Evolutionary conservation across 2,888 invertebrate genomes (phyloP), one percentile per base, ranked within the genome.

Genomic region (Spisula solida): DNA sequence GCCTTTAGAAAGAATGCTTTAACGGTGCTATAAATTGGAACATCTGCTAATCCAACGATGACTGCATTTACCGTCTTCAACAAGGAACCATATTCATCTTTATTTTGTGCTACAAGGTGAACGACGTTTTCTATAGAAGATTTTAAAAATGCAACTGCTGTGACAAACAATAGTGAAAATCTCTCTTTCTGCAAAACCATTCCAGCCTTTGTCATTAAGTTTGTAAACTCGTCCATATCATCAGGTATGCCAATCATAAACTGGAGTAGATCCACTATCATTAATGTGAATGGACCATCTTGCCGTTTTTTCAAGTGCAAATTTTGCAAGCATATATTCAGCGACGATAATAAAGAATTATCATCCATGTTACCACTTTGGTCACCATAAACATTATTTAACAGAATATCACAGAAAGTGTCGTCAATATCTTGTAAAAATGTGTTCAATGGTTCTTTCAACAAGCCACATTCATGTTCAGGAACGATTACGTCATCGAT

Each of bases 141-240:
- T 47, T 86, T 90, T 14, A 86, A 82, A 55, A 75, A 92, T 18
- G 89, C 85, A 70, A 86, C 78, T 70, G 90, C 86, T 79, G 82
- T 20, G 20, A 89, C 20, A 75, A 84, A 86, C 47, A 82, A 25
- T 70, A 90, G 34, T 4, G 85, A 81, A 81, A 82, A 79, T 6
- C 51, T 82, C 25, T 20, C 20, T 16, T 31, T 34, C n/a, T 70
- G 80, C 10, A 91, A 6, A 16, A 87, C 60, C 20, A 70, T 56
- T 8, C 88, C 88, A 56, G 78, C 80, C 2, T 18, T 47, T 5
- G 83, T 34, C 48, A 79, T 66, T n/a, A 48, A 47, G 41, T 84
- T 79, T 48, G 16, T 16, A n/a, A 29, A 34, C 4, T 51, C 47
- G 18, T 81, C 34, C 4, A 29, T 51, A 79, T 82, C 55, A 29